Percentiles rank a stretch among this genome's conserved stretches.
Evolutionary conservation across 2,888 invertebrate species (phyloP).

Genomic region (Xiphydria camelus): DNA sequence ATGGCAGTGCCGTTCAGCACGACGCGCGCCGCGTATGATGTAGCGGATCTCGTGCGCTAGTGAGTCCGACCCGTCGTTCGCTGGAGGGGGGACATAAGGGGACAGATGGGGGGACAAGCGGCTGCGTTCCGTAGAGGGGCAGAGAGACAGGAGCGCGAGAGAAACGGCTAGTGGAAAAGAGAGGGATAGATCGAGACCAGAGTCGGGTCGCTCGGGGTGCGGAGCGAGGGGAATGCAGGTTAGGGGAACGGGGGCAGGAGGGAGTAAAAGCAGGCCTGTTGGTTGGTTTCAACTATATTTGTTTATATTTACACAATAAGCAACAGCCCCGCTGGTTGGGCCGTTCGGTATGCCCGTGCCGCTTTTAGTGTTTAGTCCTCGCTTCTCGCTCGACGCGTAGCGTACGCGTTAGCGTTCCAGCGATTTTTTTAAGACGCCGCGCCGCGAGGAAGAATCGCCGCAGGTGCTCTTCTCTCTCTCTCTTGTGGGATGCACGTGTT

Average conservation of each 20-base stretch:
- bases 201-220: slow-evolving; percentile 6
- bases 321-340: slow-evolving; percentile 49
- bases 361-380: slow-evolving; percentile 55
- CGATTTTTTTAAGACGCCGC: slow-evolving; percentile 26
- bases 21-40: slow-evolving; percentile 34
- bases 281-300: slow-evolving; percentile 59
- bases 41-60: no score
- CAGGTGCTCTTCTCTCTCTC: slow-evolving; percentile 13
- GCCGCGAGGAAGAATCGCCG: slow-evolving; percentile 6
- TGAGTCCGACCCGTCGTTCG: no score
- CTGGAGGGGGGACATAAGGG: no score
- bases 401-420: slow-evolving; percentile 20
- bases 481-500: slow-evolving; percentile 17
- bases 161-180: slow-evolving; percentile 11
- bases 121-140: no score
- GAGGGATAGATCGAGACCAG: slow-evolving; percentile 6
- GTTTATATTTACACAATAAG: slow-evolving; percentile 60
- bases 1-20: no score
- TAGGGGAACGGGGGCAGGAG: slow-evolving; percentile 23
- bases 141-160: slow-evolving; percentile 16
- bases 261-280: slow-evolving; percentile 57
- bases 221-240: slow-evolving; percentile 8
- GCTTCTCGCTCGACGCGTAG: slow-evolving; percentile 36
- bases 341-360: slow-evolving; percentile 36
- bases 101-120: no score